Evolutionary conservation across 2,888 invertebrate genomes (phyloP).

Genomic region (Mycalesis mineus): DNA sequence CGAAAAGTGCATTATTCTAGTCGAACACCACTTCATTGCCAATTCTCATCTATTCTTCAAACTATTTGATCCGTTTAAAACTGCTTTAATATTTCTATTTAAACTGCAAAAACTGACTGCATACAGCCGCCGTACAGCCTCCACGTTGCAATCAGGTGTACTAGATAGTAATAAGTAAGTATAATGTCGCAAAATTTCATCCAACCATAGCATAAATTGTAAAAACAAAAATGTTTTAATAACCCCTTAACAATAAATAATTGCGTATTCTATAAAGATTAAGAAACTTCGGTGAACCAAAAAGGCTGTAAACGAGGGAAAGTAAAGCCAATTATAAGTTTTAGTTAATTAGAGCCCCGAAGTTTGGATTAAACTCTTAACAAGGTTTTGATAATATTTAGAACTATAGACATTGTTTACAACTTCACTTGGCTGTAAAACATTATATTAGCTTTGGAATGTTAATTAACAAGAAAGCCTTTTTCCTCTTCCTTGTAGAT

Average conservation of each 20-base stretch:
- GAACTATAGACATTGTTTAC: slow-evolving; percentile 9
- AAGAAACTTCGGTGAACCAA: slow-evolving; percentile 17
- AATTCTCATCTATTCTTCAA: no score
- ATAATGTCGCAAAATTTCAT: not conserved
- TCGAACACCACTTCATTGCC: no score
- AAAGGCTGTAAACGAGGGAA: slow-evolving; percentile 23
- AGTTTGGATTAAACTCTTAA: slow-evolving; percentile 19
- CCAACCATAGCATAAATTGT: not conserved
- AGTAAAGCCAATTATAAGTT: slow-evolving; percentile 32
- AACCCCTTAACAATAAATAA: slow-evolving; percentile 2
- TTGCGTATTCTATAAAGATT: slow-evolving; percentile 9
- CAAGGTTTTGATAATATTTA: slow-evolving; percentile 25
- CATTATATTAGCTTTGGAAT: no score
- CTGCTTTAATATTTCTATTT: no score
- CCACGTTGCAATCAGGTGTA: no score
- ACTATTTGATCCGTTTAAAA: no score
- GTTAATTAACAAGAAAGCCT: no score
- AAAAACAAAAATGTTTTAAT: slow-evolving; percentile 1
- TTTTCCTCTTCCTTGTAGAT: no score
- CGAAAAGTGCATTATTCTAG: no score
- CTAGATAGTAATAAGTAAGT: no score
- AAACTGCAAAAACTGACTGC: no score
- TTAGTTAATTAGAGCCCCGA: slow-evolving; percentile 28
- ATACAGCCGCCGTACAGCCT: no score
- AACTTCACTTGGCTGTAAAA: not conserved